Evolutionary conservation across 1,140 invertebrate species (phyloP), one percentile per base, ranked within the genome.

Genomic region (Dendroctonus ponderosae): DNA sequence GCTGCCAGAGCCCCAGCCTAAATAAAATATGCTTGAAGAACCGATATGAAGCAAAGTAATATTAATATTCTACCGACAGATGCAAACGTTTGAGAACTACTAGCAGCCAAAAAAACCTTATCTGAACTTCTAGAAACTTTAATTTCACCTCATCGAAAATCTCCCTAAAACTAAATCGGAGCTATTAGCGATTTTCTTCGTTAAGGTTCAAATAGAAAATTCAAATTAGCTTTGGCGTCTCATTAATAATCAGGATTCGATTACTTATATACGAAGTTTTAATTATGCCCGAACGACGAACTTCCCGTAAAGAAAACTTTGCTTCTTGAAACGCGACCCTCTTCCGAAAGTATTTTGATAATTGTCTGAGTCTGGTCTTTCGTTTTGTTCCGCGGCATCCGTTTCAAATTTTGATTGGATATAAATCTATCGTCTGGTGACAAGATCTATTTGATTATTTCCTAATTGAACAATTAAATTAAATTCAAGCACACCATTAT

Each of bases 231-330:
- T 53, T 52, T 52, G 56, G 56, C 57, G 46, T 52, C 64, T 66
- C 64, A 58, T 66, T 66, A 66, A 59, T 66, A 66, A 66, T 66
- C 64, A 50, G 57, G 64, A 66, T 66, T 66, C 64, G 64, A 66
- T 66, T 66, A 66, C 64, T 66, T 52, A 66, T 65, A 41, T 66
- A 66, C 46, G 40, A 65, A 65, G 53, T 65, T 65, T 65, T 65
- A 65, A 65, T 65, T 65, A 65, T 65, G 62, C 62, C 51, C 44
- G 26, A 51, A 65, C 54, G n/a, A 37, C 43, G 62, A 65, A 65
- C 14, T 65, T 58, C 37, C 9, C 44, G 4, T 50, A 48, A 40
- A 48, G 52, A 64, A 64, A 58, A 58, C 51, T 54, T 53, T 58
- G 41, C 40, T 58, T 39, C 26, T 7, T 14, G 42, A 11, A 26